Conservation (phyloP, 2,113 vertebrate species). For the Sinocyclocheilus anophthalmus region DNA sequence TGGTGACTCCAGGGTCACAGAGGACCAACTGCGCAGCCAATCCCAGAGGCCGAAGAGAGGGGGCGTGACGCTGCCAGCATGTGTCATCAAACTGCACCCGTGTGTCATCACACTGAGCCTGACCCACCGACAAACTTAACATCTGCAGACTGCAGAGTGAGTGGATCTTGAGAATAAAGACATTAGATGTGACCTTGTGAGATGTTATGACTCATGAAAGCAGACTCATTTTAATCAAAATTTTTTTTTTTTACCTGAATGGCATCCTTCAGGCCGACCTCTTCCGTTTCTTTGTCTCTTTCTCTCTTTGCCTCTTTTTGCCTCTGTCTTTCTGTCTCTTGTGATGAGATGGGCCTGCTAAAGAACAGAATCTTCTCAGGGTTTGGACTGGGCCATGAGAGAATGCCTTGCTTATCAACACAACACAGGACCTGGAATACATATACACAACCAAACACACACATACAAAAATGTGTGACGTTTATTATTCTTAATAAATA, state of each 20-base stretch:
- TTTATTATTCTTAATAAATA: not conserved
- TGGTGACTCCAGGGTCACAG: not conserved
- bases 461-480: not conserved
- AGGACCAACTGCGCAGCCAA: conserved; percentile 24
- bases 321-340: not conserved
- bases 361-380: conserved; percentile 59
- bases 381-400: conserved; percentile 56
- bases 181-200: not conserved
- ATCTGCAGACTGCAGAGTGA: conserved; percentile 41
- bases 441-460: conserved; percentile 1
- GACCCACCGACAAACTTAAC: conserved; percentile 51
- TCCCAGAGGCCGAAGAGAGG: conserved; percentile 36
- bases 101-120: not conserved
- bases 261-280: not conserved
- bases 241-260: not conserved
- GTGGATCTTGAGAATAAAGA: not conserved
- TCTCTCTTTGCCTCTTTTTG: conserved; percentile 18
- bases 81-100: conserved; percentile 59
- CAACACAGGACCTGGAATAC: conserved; percentile 54
- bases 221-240: not conserved
- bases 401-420: conserved; percentile 57
- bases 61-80: conserved; percentile 45
- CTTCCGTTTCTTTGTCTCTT: not conserved
- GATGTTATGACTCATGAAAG: not conserved
- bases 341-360: conserved; percentile 17